Conservation (phyloP, 1,140 invertebrate species). For the Platyura marginata region DNA sequence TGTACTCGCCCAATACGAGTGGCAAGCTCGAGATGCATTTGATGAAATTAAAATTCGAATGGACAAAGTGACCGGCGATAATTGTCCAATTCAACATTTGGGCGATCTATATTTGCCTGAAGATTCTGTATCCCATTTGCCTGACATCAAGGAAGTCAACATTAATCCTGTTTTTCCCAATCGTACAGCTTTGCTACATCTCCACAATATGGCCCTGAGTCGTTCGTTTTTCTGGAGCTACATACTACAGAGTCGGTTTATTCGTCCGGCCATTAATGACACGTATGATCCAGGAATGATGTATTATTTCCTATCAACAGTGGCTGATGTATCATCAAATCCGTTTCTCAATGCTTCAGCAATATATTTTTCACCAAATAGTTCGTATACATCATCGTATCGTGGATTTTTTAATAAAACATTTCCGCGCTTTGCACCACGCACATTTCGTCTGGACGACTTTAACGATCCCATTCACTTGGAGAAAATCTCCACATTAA, state of each 20-base stretch:
- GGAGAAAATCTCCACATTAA: constrained; percentile 77
- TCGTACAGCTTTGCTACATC: constrained; percentile 75
- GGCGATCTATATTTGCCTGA: constrained; percentile 66
- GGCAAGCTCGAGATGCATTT: constrained; percentile 72
- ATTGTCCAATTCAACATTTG: constrained; percentile 76
- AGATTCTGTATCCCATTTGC: constrained; percentile 74
- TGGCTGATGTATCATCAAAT: constrained; percentile 88
- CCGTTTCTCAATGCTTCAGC: constrained; percentile 83
- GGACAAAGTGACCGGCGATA: constrained; percentile 61
- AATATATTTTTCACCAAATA: constrained; percentile 88
- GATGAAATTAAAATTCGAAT: constrained; percentile 70
- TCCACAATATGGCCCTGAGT: constrained; percentile 91
- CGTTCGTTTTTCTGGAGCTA: constrained; percentile 92
- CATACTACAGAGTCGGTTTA: constrained; percentile 80
- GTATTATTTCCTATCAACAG: constrained; percentile 91
- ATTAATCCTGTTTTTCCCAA: constrained; percentile 92
- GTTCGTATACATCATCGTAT: constrained; percentile 87
- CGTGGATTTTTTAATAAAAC: constrained; percentile 94
- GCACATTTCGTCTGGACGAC: constrained; percentile 79
- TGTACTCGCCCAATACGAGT: constrained; percentile 70
- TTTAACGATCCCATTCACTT: constrained; percentile 89
- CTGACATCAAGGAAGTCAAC: constrained; percentile 87
- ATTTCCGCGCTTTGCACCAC: constrained; percentile 82
- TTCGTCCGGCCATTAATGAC: constrained; percentile 73
- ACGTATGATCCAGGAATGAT: constrained; percentile 94